Evolutionary conservation across 2,113 vertebrate species (phyloP), one percentile per base, ranked within the genome.

Genomic region (Pedionomus torquatus): DNA sequence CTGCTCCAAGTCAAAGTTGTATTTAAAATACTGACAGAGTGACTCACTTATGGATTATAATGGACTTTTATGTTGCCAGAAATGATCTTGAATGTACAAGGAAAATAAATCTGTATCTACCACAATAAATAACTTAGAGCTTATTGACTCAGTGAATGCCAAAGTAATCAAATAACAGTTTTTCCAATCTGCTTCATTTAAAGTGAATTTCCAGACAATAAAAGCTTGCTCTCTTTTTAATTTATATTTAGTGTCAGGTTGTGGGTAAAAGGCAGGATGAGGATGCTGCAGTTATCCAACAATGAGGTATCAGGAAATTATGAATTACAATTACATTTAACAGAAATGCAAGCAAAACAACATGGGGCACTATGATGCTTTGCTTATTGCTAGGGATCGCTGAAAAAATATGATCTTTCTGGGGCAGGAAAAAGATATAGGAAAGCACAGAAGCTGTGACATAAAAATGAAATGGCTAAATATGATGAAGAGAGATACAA

Each of bases 91-190:
- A 69, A 75, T 66, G n/a, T 31, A 39, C 30, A 55, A 64, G 52
- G 25, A 91, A 90, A 93, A 90, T 11, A 57, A 60, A 68, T 55
- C 91, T 79, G 7, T 70, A 91, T 72, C 33, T 92, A 84, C 41
- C 86, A 93, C 46, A 46, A 52, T 75, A 83, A 90, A 54, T 66
- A 31, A 92, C 14, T 89, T 60, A 52, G 33, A 79, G 31, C 24
- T 63, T 60, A 91, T 10, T 85, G 87, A 93, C 55, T 96, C 75
- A 78, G 55, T 84, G 88, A 96, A 75, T 63, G 83, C n/a, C 75
- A 83, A 85, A 78, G 68, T 95, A 79, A 93, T 55, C 81, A 86
- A 87, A 83, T 70, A 95, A 52, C 23, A 31, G 28, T 41, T 23
- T 76, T 89, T 94, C 54, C 37, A 75, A 52, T 46, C 55, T 71